A percentile compares a stretch with the other conserved stretches of the same genome.
Conservation (phyloP, 2,797 vertebrate species). For the Rhyacichthys aspro region DNA sequence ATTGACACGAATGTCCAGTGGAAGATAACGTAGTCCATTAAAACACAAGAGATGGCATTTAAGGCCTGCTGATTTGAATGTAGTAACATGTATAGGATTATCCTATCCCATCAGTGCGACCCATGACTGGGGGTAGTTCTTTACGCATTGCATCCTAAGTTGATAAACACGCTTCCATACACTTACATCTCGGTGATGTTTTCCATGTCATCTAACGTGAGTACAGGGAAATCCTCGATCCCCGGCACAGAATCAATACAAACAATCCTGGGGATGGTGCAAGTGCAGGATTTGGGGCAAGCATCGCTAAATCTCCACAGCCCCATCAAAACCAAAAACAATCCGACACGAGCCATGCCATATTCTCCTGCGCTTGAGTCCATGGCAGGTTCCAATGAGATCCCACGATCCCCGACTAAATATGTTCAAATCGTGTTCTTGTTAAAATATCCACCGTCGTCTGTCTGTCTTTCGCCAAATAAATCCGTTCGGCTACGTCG, state of each 20-base stretch:
- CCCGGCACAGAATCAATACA: slow-evolving; percentile 85
- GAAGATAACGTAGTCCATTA: slow-evolving; percentile 6
- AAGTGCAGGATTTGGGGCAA: slow-evolving; percentile 90
- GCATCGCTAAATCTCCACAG: slow-evolving; percentile 84
- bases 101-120: slow-evolving; percentile 22
- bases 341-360: slow-evolving; percentile 85
- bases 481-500: slow-evolving; percentile 61
- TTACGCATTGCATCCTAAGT: slow-evolving; percentile 64
- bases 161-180: slow-evolving; percentile 40
- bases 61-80: slow-evolving; percentile 29
- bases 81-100: background rate
- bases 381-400: slow-evolving; percentile 79
- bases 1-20: slow-evolving; percentile 16
- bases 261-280: slow-evolving; percentile 88
- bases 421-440: slow-evolving; percentile 54
- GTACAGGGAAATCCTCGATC: slow-evolving; percentile 89
- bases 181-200: slow-evolving; percentile 98
- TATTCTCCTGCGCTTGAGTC: slow-evolving; percentile 81
- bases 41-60: slow-evolving; percentile 10
- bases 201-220: slow-evolving; percentile 88
- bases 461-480: slow-evolving; percentile 58
- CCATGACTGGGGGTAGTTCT: slow-evolving; percentile 31
- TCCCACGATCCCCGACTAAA: slow-evolving; percentile 60
- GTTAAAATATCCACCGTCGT: slow-evolving; percentile 40
- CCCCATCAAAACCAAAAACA: slow-evolving; percentile 85